Conservation (phyloP, 2,113 vertebrate genomes). For the Hydrochoerus hydrochaeris region DNA sequence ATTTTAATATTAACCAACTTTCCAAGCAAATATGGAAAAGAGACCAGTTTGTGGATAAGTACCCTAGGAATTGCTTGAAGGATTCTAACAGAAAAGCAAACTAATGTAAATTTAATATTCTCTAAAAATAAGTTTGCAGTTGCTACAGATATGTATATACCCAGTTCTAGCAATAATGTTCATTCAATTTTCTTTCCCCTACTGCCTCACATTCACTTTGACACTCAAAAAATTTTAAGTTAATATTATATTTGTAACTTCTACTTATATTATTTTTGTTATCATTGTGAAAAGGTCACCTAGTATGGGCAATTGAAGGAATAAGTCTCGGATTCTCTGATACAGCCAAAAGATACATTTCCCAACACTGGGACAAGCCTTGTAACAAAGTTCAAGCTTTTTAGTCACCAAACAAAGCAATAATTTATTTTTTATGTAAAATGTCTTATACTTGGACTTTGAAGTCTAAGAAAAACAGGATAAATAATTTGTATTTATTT, state of each 20-base stretch:
- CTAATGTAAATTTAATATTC: constrained; percentile 72
- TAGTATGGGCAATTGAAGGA: constrained; percentile 88
- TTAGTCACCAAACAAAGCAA: constrained; percentile 81
- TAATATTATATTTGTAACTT: constrained; percentile 91
- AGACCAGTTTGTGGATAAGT: constrained; percentile 59
- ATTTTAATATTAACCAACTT: neutral
- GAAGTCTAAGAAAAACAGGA: neutral
- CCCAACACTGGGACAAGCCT: constrained; percentile 71
- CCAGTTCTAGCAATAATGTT: constrained; percentile 82
- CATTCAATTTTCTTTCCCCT: constrained; percentile 87
- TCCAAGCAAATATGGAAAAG: constrained; percentile 41
- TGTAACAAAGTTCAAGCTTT: constrained; percentile 82
- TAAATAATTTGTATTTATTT: neutral
- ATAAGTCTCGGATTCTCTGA: constrained; percentile 88
- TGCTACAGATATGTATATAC: constrained; percentile 55
- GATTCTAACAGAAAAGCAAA: constrained; percentile 72
- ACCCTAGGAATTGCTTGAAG: constrained; percentile 70
- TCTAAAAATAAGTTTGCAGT: constrained; percentile 65
- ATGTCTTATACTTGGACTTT: neutral
- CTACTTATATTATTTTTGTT: constrained; percentile 89
- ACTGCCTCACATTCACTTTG: constrained; percentile 84
- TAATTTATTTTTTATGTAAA: constrained; percentile 79
- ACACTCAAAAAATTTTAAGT: constrained; percentile 87
- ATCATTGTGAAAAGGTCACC: constrained; percentile 83
- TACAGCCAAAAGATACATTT: constrained; percentile 80